Conservation (phyloP, 2,797 vertebrate species). For the Enteromius unitaeniatus region DNA sequence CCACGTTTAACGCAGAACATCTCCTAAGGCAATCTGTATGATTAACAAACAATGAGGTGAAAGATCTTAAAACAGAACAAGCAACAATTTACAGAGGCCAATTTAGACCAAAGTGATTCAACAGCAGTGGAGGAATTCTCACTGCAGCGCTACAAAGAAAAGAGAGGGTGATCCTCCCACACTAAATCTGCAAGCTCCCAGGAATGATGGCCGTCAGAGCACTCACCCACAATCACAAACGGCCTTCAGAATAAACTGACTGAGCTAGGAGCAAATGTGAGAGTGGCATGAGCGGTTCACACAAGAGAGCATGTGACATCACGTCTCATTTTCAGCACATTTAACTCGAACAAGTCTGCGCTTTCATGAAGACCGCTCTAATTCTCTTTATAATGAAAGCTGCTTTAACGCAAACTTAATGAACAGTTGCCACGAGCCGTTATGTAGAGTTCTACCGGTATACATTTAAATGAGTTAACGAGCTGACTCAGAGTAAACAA, state of each 20-base stretch:
- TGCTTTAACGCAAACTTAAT: slow-evolving; percentile 22
- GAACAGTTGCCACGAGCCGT: background rate
- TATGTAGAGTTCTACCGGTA: background rate
- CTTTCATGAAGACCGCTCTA: background rate
- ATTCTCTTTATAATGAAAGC: background rate
- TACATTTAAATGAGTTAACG: background rate
- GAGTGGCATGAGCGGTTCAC: slow-evolving; percentile 12
- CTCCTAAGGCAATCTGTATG: background rate
- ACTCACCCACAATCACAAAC: slow-evolving; percentile 40
- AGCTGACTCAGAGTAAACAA: slow-evolving; percentile 15
- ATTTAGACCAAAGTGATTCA: slow-evolving; percentile 21
- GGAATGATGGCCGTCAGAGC: slow-evolving; percentile 39
- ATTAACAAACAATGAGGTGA: background rate
- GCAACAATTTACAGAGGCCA: background rate
- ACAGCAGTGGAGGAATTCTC: slow-evolving; percentile 44
- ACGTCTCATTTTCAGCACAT: slow-evolving; percentile 34
- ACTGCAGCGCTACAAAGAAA: slow-evolving; percentile 46
- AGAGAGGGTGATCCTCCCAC: slow-evolving; percentile 47
- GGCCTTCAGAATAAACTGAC: slow-evolving; percentile 45
- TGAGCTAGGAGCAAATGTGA: background rate
- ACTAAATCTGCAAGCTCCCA: slow-evolving; percentile 40
- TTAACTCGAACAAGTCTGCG: slow-evolving; percentile 22
- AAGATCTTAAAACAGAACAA: slow-evolving; percentile 23
- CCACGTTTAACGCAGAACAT: background rate
- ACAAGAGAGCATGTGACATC: slow-evolving; percentile 20